These are phyloP conservation scores for Silvanus unidentatus DNA, from an alignment of 2,888 invertebrate genomes.

Conservation along the genomic window DNA sequence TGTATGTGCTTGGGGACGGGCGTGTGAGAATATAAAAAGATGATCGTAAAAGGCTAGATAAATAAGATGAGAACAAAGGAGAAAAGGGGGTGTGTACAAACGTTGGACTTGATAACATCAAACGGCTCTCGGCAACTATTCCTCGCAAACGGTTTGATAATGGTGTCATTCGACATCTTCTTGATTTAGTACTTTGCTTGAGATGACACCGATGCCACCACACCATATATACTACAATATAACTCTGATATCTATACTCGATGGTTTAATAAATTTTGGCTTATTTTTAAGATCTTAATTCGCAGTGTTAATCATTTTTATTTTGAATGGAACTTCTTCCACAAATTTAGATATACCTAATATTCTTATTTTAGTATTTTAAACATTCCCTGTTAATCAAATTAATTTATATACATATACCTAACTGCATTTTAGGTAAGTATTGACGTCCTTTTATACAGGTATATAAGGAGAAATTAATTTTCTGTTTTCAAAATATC, in stretches of 20 bases:
- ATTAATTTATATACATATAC: too few species aligned
- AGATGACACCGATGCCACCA: constrained; percentile 16
- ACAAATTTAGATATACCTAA: too few species aligned
- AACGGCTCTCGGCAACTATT: constrained; percentile 32
- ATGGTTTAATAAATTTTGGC: too few species aligned
- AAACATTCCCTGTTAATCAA: too few species aligned
- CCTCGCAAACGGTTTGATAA: constrained; percentile 33
- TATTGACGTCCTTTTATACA: too few species aligned
- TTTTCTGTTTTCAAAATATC: constrained; percentile 4
- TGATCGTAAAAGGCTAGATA: constrained; percentile 30
- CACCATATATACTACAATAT: not conserved
- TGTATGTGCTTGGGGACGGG: constrained; percentile 4
- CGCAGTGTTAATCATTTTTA: too few species aligned
- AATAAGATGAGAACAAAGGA: constrained; percentile 32
- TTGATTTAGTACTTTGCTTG: constrained; percentile 33
- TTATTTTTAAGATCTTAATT: too few species aligned
- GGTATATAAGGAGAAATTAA: constrained; percentile 2
- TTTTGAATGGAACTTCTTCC: too few species aligned
- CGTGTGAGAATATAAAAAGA: constrained; percentile 23
- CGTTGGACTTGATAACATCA: constrained; percentile 35
- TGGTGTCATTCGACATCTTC: constrained; percentile 37
- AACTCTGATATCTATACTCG: too few species aligned
- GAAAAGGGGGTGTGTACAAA: constrained; percentile 36
- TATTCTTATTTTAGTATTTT: too few species aligned
- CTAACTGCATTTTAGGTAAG: too few species aligned